Base-by-base conservation (phyloP, 2,797 vertebrate species). In the Diceros bicornis region DNA sequence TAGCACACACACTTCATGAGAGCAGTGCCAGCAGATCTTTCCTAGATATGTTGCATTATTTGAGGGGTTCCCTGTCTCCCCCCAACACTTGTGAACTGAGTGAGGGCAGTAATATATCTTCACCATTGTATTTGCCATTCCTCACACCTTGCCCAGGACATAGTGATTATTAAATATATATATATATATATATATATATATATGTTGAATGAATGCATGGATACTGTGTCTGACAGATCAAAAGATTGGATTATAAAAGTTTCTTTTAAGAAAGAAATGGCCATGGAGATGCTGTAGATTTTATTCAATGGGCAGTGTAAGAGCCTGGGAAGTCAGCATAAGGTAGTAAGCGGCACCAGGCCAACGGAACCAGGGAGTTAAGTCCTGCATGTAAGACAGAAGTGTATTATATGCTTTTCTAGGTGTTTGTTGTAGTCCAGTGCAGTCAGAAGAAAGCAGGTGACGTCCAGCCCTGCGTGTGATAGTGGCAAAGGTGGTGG, bases 251-350 rank as follows among this genome's bases (percentile, higher is more conserved):
- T 95, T 94, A 92, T 21, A 25, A 91, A 79, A 61, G 20, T 81
- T 96, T 96, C 52, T 59, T 93, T n/a, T 97, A 91, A 59, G 86
- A n/a, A 68, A 18, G 32, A 78, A 82, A 96, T 41, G 44, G 14
- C 41, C 29, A 71, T 82, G 44, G 16, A 13, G 16, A 92, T 94
- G n/a, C 32, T 61, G 4, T 41, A 81, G 55, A 81, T 96, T 85
- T 93, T 96, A 94, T 95, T 96, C 69, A 59, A 12, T 66, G 61
- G 11, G 12, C 34, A 61, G 12, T 74, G 8, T 61, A 94, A 52
- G 79, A 90, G 11, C 37, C 55, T 92, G 37, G n/a, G 47, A 94
- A 93, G 29, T 72, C n/a, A 89, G 41, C 32, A 72, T 93, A 71
- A 88, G 17, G 2, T 91, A 89, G 61, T 55, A 4, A 41, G 41